Conservation (phyloP, 1,140 invertebrate species). For the Arctopsyche grandis region DNA sequence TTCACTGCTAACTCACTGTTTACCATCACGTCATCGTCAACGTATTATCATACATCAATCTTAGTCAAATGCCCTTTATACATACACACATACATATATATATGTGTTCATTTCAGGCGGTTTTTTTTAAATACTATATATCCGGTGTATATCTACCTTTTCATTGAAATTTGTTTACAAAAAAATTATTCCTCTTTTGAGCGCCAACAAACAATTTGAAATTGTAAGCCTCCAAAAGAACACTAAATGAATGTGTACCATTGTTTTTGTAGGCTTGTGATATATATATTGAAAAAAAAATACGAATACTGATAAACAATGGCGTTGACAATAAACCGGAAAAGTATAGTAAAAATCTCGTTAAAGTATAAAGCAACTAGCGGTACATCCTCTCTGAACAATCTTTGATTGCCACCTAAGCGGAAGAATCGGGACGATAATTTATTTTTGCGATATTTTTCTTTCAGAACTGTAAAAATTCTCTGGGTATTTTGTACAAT, state of each 20-base stretch:
- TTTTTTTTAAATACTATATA: not conserved
- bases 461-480: not conserved
- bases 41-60: constrained; percentile 29
- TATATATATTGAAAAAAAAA: no score
- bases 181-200: no score
- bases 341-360: constrained; percentile 7
- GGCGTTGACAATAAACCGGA: constrained; percentile 17
- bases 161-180: constrained; percentile 12
- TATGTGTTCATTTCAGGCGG: not conserved
- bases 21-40: constrained; percentile 26
- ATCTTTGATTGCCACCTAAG: constrained; percentile 4
- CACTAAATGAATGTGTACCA: no score
- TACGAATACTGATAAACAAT: not conserved
- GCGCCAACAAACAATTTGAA: no score
- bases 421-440: not conserved
- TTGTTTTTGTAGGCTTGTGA: no score
- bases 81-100: no score
- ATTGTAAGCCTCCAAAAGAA: no score
- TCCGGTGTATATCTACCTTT: not conserved
- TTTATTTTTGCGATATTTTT: not conserved
- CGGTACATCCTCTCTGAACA: constrained; percentile 2
- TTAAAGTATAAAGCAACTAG: not conserved
- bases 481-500: no score
- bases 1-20: not conserved
- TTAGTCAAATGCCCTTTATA: constrained; percentile 1